Percentiles rank a stretch among this genome's conserved stretches.
Evolutionary conservation across 2,113 vertebrate species (phyloP).

Genomic region (Limanda limanda): DNA sequence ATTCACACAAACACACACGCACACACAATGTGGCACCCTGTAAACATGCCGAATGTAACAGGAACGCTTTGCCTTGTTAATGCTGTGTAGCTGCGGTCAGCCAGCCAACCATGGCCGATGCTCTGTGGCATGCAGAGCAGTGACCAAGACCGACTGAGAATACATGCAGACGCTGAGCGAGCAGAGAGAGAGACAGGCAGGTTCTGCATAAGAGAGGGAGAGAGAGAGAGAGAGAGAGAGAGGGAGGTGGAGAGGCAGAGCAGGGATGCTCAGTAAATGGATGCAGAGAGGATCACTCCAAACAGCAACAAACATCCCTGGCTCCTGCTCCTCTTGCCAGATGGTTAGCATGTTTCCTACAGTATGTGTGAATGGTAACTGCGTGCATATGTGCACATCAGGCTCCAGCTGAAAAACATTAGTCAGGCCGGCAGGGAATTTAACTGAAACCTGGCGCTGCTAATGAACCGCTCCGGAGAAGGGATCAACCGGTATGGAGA

Average conservation of each 20-base stretch:
- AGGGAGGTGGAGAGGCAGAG: not conserved
- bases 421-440: constrained; percentile 64
- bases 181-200: constrained; percentile 31
- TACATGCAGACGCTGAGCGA: constrained; percentile 48
- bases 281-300: constrained; percentile 19
- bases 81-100: constrained; percentile 59
- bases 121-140: constrained; percentile 67
- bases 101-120: constrained; percentile 65
- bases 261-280: not conserved
- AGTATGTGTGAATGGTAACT: constrained; percentile 25
- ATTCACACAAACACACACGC: constrained; percentile 7
- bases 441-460: constrained; percentile 52
- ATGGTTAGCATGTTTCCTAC: not conserved
- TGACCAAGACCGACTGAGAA: constrained; percentile 63
- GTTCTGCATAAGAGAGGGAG: not conserved
- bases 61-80: constrained; percentile 56
- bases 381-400: constrained; percentile 35
- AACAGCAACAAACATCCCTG: constrained; percentile 14
- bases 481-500: constrained; percentile 13
- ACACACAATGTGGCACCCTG: constrained; percentile 29
- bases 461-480: constrained; percentile 41
- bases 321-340: constrained; percentile 10
- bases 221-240: too few relatives aligned
- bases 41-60: constrained; percentile 37
- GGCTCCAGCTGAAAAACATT: constrained; percentile 72